Percentiles rank a stretch among this genome's conserved stretches.
Evolutionary conservation across 2,888 invertebrate genomes (phyloP).

Genomic region (Aelia acuminata): DNA sequence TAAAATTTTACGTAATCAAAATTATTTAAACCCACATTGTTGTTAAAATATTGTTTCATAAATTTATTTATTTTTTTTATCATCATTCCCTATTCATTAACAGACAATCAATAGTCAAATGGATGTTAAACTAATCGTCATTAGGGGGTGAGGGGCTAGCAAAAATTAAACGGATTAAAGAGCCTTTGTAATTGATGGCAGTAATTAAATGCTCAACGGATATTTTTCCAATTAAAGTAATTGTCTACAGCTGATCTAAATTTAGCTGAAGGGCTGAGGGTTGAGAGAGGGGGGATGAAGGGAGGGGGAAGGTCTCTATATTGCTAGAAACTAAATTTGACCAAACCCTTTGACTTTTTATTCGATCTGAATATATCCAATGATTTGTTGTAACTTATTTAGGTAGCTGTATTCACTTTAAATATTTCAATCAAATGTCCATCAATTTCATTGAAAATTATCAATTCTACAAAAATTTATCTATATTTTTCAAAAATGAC

Average conservation of each 20-base stretch:
- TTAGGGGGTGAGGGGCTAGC: too few species aligned
- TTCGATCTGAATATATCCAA: neutral
- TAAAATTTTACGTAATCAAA: too few species aligned
- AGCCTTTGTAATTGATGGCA: conserved; percentile 19
- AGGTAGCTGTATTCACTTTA: too few species aligned
- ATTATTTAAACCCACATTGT: too few species aligned
- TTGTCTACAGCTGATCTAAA: conserved; percentile 11
- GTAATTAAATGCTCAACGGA: neutral
- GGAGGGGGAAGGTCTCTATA: neutral
- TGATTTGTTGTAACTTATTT: neutral
- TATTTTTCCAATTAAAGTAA: conserved; percentile 34
- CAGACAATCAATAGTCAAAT: neutral
- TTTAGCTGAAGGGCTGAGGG: neutral
- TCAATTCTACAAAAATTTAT: too few species aligned
- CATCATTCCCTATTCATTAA: too few species aligned
- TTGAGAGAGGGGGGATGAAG: too few species aligned
- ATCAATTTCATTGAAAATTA: too few species aligned
- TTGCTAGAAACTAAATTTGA: neutral
- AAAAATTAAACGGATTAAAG: conserved; percentile 11
- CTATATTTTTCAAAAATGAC: too few species aligned
- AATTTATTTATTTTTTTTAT: too few species aligned
- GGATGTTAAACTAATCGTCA: neutral
- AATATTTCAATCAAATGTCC: too few species aligned
- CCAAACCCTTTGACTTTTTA: neutral
- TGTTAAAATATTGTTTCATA: too few species aligned